Conservation (phyloP, 1,140 invertebrate genomes). For the Cyclina sinensis region DNA sequence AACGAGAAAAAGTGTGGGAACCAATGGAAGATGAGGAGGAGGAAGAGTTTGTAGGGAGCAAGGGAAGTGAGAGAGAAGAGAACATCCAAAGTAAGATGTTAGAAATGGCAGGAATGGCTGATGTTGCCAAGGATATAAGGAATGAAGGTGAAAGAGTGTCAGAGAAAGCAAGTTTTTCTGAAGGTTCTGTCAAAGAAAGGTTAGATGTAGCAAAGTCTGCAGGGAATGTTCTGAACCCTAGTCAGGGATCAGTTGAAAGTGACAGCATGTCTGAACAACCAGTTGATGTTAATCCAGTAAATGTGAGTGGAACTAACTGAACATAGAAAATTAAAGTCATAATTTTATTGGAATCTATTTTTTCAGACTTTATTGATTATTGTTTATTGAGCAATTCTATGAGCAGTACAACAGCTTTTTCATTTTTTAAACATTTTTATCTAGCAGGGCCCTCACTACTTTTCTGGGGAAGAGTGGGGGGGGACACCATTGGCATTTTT, state of each 20-base stretch:
- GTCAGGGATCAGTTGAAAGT: not conserved
- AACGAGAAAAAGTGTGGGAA: slow-evolving; percentile 60
- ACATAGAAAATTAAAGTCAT: not conserved
- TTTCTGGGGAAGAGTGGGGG: too few species aligned
- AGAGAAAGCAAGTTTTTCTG: not conserved
- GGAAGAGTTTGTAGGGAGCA: slow-evolving; percentile 62
- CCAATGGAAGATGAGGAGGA: slow-evolving; percentile 70
- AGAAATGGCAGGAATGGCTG: slow-evolving; percentile 54
- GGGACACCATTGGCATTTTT: too few species aligned
- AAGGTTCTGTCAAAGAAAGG: not conserved
- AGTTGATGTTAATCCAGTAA: not conserved
- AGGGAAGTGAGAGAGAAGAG: not conserved
- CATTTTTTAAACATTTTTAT: too few species aligned
- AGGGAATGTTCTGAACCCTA: not conserved
- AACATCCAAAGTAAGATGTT: slow-evolving; percentile 65
- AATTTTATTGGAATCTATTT: not conserved
- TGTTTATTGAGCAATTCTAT: too few species aligned
- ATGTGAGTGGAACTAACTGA: not conserved
- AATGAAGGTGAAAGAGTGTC: not conserved
- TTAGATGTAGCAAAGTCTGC: not conserved
- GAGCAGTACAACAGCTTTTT: too few species aligned
- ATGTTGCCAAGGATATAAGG: not conserved
- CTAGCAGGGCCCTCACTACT: too few species aligned
- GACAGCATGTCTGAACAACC: not conserved
- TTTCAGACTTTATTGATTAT: too few species aligned